Base-by-base conservation (phyloP, 2,888 invertebrate species). In the Torymus aiolomorphi region DNA sequence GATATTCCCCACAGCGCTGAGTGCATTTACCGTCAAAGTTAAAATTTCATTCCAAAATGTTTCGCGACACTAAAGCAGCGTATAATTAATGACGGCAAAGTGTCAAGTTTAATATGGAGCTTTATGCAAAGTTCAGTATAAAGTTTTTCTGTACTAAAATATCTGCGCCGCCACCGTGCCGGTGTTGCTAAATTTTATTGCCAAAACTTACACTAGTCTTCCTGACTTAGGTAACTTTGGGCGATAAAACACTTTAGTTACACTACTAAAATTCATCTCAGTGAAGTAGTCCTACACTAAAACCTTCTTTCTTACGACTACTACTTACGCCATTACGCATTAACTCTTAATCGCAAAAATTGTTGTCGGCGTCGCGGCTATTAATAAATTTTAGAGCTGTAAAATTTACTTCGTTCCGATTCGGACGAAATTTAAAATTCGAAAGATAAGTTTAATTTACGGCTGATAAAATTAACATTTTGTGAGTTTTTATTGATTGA, bases 191-290 rank as follows among this genome's bases (percentile, higher is more conserved):
- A n/a, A 57, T 57, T 70, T 57, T 70, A 71, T 71, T 59, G 70
- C 70, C n/a, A 8, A 71, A 71, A 71, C 49, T 71, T 71, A 59
- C 42, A n/a, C 63, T 18, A 24, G 56, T 20, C 67, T 24, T 54
- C 8, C 54, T 20, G 67, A 49, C 70, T 71, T 71, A 71, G 70
- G 49, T 71, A 71, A 71, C 70, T 71, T 59, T 49, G 49, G 31
- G 56, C 49, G 56, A 74, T 74, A 65, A 56, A 74, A 74, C 56
- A 52, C 65, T 65, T 74, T 65, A 65, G 74, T 74, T 65, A 74
- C 74, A 74, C 52, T 56, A 62, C 31, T 65, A 56, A 74, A 63
- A 74, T 73, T 65, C 65, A 65, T 52, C 71, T 42, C 42, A 63
- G 31, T 54, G 59, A 59, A 54, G 62, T 72, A 16, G 42, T 56